phyloP scores from a whole-genome alignment of 2,888 invertebrate genomes.

The Mythimna vitellina region DNA sequence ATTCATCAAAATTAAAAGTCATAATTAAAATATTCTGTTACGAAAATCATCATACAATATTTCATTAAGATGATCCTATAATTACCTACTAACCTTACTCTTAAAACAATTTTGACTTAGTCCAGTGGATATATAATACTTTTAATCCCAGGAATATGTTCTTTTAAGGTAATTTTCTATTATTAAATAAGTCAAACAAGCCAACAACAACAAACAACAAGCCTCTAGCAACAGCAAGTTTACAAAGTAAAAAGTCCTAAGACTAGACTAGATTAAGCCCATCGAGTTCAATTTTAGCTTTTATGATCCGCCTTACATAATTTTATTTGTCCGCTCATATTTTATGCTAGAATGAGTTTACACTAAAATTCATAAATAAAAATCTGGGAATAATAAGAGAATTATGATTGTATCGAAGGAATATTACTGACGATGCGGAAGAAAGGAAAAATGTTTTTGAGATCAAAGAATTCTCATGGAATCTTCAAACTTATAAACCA shows the following conservation, averaged over 20 bases:
- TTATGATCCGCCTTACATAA: constrained; percentile 7
- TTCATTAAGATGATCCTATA: not conserved
- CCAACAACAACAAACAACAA: not conserved
- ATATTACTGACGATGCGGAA: constrained; percentile 6
- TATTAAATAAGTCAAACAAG: too few relatives aligned
- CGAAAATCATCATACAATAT: not conserved
- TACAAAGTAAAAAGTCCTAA: not conserved
- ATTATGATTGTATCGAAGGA: constrained; percentile 12
- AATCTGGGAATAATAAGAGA: not conserved
- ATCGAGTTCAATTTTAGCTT: constrained; percentile 18
- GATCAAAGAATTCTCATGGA: not conserved
- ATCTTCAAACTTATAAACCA: not conserved
- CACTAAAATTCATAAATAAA: constrained; percentile 17
- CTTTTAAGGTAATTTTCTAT: too few relatives aligned
- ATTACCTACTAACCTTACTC: not conserved
- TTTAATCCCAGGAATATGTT: too few relatives aligned
- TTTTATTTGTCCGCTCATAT: constrained; percentile 5
- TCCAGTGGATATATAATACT: too few relatives aligned
- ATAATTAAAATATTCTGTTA: not conserved
- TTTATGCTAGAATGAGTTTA: constrained; percentile 3
- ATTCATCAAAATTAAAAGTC: not conserved
- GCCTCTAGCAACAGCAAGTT: too few relatives aligned
- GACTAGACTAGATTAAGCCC: not conserved
- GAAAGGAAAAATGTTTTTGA: not conserved
- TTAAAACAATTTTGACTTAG: constrained; percentile 4